A percentile compares a stretch with the other conserved stretches of the same genome.
Evolutionary conservation across 2,888 invertebrate genomes (phyloP).

Genomic region (Biston stratarius): DNA sequence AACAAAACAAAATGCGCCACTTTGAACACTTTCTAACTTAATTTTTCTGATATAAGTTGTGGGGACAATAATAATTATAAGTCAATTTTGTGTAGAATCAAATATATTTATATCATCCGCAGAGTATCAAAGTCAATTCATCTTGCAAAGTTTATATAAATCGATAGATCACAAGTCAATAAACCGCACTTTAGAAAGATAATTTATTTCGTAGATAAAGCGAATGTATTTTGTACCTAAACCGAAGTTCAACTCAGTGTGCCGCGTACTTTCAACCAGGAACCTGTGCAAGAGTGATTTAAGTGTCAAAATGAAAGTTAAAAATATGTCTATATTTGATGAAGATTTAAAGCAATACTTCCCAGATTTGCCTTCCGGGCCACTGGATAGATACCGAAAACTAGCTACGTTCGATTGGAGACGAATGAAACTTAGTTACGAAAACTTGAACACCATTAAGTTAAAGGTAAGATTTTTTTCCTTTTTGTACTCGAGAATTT

Average conservation of each 20-base stretch:
- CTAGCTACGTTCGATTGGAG: slow-evolving; percentile 90
- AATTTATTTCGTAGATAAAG: slow-evolving; percentile 11
- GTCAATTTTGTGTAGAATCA: no score
- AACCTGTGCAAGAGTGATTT: not conserved
- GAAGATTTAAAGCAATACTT: slow-evolving; percentile 75
- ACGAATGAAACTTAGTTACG: slow-evolving; percentile 80
- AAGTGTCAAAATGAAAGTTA: slow-evolving; percentile 42
- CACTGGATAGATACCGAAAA: slow-evolving; percentile 88
- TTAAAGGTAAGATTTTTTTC: slow-evolving; percentile 65
- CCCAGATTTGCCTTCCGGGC: slow-evolving; percentile 88
- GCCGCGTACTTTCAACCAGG: slow-evolving; percentile 8
- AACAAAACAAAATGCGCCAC: no score
- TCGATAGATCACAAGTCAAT: not conserved
- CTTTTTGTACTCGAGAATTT: not conserved
- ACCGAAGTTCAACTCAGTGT: slow-evolving; percentile 36
- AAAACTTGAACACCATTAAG: slow-evolving; percentile 67
- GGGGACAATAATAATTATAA: no score
- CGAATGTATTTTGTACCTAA: slow-evolving; percentile 35
- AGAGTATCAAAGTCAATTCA: no score
- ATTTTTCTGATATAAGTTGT: no score
- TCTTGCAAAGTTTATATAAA: not conserved
- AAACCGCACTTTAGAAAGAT: not conserved
- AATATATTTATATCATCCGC: no score
- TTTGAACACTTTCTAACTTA: no score
- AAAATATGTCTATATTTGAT: slow-evolving; percentile 55